These are phyloP conservation scores for Lasioglossum calceatum DNA, from an alignment of 2,888 invertebrate species.

Conservation along the genomic window DNA sequence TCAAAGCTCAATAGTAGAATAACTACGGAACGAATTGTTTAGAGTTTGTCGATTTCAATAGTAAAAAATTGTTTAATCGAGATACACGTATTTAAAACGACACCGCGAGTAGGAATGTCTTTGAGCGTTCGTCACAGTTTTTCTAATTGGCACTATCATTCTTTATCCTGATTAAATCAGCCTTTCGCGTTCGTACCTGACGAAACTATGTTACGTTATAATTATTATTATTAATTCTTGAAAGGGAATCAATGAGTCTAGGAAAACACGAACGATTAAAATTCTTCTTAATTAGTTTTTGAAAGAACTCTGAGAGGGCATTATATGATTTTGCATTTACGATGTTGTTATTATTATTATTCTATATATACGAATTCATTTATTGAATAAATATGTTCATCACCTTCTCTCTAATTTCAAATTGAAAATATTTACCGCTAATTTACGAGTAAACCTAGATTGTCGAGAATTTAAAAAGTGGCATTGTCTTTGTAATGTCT, in stretches of 20 bases:
- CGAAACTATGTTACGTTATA: not conserved
- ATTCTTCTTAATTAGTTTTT: not conserved
- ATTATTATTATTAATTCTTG: not conserved
- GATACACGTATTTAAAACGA: not conserved
- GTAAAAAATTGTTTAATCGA: conserved; percentile 13
- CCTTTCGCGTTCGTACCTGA: conserved; percentile 6
- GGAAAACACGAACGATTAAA: not conserved
- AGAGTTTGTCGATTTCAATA: not conserved
- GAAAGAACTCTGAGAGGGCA: not conserved
- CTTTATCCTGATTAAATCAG: conserved; percentile 11
- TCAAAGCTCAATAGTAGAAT: not conserved
- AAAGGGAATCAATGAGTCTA: not conserved
- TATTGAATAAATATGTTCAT: not conserved
- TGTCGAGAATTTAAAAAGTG: not conserved
- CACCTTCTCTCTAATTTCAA: not conserved
- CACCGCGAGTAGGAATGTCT: conserved; percentile 10
- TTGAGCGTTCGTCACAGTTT: conserved; percentile 14
- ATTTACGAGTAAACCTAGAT: not conserved
- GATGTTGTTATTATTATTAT: not conserved
- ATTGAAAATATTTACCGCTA: not conserved
- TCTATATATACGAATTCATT: not conserved
- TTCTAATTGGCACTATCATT: conserved; percentile 52
- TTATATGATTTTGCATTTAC: not conserved
- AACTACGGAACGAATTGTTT: not conserved
- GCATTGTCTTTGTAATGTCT: not conserved